Base-by-base conservation (phyloP, 2,797 vertebrate genomes). In the Ctenochaetus hawaiiensis region DNA sequence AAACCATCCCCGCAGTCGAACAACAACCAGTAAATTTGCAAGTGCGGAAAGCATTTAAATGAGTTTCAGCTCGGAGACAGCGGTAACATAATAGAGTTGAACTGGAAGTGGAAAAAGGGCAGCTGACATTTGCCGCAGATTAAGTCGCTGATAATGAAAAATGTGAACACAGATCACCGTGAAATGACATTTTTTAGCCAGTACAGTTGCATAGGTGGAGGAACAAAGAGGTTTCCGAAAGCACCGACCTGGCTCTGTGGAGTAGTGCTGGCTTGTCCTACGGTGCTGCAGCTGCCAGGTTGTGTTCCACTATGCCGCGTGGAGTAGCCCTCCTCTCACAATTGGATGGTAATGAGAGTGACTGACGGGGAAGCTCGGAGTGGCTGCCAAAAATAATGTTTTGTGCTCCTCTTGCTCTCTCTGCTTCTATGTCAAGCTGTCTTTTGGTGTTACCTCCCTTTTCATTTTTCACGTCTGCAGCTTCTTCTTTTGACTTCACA, bases 301-400 rank as follows among this genome's bases (percentile, higher is more conserved):
- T 89, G 75, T 82, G 85, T 86, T 91, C 85, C 72, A 82, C 78
- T 74, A 76, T 64, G 82, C 64, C 16, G 87, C 72, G 77, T 72
- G 66, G 81, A 89, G 84, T 75, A 82, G 82, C 82, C 86, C 76
- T 87, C 84, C 73, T 82, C 81, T 89, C 87, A 79, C 85, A 90
- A 87, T 87, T 83, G 88, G 81, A 88, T 82, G 87, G 82, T 94
- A 94, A 95, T 94, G 91, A 94, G 90, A 87, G 90, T 89, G 91
- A 94, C 87, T 89, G 91, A 91, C 77, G 74, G 85, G 84, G 86
- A 80, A 61, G 85, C 89, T 89, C 6, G 72, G 62, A 83, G 77
- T 83, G 66, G 71, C 86, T 84, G 87, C 89, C 89, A 91, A 83
- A 84, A 87, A 82, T 81, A 78, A 83, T 71, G 84, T 77, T 72